Base-by-base conservation (phyloP, 2,113 vertebrate genomes). In the Menura novaehollandiae region DNA sequence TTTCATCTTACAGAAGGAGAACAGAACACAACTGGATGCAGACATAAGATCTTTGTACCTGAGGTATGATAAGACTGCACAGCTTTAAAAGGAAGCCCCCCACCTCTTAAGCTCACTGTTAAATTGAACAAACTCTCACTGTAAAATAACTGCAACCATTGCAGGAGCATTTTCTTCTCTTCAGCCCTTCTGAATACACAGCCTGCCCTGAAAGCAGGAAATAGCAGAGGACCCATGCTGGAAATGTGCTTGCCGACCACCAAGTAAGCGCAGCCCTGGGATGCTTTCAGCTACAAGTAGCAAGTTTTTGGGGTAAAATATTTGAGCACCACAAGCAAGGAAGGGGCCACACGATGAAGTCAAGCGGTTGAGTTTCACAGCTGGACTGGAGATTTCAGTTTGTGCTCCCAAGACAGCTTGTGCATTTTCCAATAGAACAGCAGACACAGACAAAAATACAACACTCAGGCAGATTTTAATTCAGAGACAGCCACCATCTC, bases 261-360 rank as follows among this genome's bases (percentile, higher is more conserved):
- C 24, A 51, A 0, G 1, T 8, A 64, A 69, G 15, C 1, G 0
- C 63, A 85, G 51, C 28, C 28, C 22, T 72, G 26, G 4, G 32
- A 64, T 60, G 33, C 30, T 41, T 91, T 76, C 68, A 71, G 46
- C 19, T 46, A 80, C 20, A 80, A 55, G 16, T 6, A 79, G 44
- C 46, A 84, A 44, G 30, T 26, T 32, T 66, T 51, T 74, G 17
- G 6, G 20, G 12, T 13, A 86, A 91, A 35, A 74, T 13, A 53
- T 51, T 22, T 41, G 49, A 91, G 35, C 77, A 74, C 9, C 10
- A 63, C 68, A 78, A 35, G 44, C 28, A 93, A 69, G 20, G 16
- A 73, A 68, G 47, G 2, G 11, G 15, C 18, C 20, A 47, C 17
- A n/a, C 15, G 14, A 73, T 23, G 37, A 74, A 82, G 19, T 37